A percentile compares a stretch with the other conserved stretches of the same genome.
These are phyloP conservation scores for Suncus etruscus DNA, from an alignment of 2,113 vertebrate species.

Conservation along the genomic window DNA sequence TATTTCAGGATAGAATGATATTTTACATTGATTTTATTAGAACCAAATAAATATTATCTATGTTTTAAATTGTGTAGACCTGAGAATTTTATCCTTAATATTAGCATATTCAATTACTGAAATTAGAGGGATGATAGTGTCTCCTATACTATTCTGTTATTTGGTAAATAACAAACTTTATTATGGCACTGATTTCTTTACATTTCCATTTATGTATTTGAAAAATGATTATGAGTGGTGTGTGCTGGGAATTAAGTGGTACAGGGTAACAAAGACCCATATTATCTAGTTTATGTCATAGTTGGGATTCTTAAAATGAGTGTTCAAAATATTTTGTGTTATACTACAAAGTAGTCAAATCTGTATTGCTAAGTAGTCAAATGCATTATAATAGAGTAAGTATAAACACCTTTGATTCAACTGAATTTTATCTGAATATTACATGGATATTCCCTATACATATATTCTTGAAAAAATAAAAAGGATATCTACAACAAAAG, in stretches of 20 bases:
- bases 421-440: background rate
- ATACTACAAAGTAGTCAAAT: no score
- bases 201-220: background rate
- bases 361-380: no score
- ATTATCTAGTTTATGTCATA: background rate
- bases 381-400: background rate
- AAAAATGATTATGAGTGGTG: background rate
- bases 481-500: background rate
- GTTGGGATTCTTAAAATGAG: background rate
- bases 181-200: background rate
- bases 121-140: background rate
- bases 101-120: background rate
- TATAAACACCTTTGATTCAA: background rate
- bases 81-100: background rate
- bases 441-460: background rate
- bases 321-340: background rate
- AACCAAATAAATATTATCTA: background rate
- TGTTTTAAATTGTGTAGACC: background rate
- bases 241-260: background rate
- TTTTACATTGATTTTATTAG: constrained; percentile 3
- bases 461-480: background rate
- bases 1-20: background rate
- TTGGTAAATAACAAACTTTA: background rate
- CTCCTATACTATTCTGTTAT: background rate
- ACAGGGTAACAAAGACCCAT: background rate